Base-by-base conservation (phyloP, 64 coral and sea anemone genomes). In the Pocillopora damicornis region DNA sequence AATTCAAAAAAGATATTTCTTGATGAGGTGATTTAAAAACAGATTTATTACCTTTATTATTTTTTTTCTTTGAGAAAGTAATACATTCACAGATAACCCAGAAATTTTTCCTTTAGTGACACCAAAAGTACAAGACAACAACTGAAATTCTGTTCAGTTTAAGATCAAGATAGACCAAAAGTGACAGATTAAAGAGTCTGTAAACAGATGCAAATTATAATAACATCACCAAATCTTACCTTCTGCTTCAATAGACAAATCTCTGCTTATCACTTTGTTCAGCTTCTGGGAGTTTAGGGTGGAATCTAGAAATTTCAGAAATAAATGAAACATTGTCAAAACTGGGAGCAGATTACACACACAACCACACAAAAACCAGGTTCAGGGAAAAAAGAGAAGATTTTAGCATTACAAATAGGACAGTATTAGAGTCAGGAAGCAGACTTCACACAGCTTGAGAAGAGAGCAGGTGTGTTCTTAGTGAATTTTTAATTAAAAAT, bases 251-350 rank as follows among this genome's bases (percentile, higher is more conserved):
- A 1, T 9, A 63, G 13, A 37, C 62, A 85, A 65, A 85, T 85
- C 81, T 72, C 38, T 85, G 65, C 37, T 42, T 42, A 42, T 30
- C 65, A 45, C 81, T 72, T 57, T 63, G 18, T 85, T 38, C 16
- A 85, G 36, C 36, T 73, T 85, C 72, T 85, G 81, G 20, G 64
- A 85, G 65, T 85, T 85, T 58, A 85, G 56, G 13, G 81, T 85
- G 7, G 81, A 85, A 37, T 85, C 81, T 85, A 85, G 37, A 85
- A 66, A 58, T 85, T 85, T 35, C 18, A 73, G 37, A 72, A 85
- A 66, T 5, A 73, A 73, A 25, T 13, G 11, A 66, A 73, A 85
- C 64, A 72, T 71, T 37, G 72, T 85, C 64, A 85, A 66, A 67
- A 72, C n/a, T 13, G 17, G 5, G 13, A 37, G 65, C 30, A 26